A percentile compares a stretch with the other conserved stretches of the same genome.
Conservation (phyloP, 2,797 vertebrate species). For the Arrhamphus sclerolepis region DNA sequence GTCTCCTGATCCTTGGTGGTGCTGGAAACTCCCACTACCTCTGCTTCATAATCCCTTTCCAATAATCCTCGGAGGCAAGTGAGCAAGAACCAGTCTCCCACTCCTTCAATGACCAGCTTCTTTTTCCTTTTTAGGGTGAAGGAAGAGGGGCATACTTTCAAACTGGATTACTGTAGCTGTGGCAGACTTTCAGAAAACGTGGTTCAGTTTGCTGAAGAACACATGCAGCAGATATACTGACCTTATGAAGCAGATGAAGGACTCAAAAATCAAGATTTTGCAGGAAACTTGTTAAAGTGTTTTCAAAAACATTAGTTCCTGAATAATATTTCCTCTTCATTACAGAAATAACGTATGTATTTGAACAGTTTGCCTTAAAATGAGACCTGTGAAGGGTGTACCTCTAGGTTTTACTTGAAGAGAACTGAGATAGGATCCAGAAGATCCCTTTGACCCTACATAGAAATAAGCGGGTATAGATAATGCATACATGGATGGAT, state of each 20-base stretch:
- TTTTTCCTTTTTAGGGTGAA: slow-evolving; percentile 29
- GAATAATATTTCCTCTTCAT: too few species aligned
- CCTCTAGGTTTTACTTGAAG: too few species aligned
- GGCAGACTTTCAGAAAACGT: slow-evolving; percentile 17
- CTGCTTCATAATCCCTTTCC: slow-evolving; percentile 71
- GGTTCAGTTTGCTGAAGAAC: slow-evolving; percentile 2
- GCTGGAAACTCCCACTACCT: slow-evolving; percentile 40
- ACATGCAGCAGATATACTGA: neutral
- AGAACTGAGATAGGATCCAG: too few species aligned
- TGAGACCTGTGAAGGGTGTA: too few species aligned
- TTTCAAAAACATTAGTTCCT: too few species aligned
- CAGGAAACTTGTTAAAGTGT: too few species aligned
- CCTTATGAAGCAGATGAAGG: neutral
- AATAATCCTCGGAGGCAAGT: slow-evolving; percentile 62
- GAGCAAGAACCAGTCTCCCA: slow-evolving; percentile 24
- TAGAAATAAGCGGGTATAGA: too few species aligned
- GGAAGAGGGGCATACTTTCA: slow-evolving; percentile 22
- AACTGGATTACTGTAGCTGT: neutral
- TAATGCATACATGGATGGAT: too few species aligned
- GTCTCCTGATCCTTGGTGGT: slow-evolving; percentile 45
- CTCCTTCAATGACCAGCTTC: slow-evolving; percentile 15
- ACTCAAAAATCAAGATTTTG: too few species aligned
- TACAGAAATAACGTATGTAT: too few species aligned
- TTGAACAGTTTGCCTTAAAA: too few species aligned
- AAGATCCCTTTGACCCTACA: too few species aligned